Percentiles rank a stretch among this genome's conserved stretches.
Evolutionary conservation across 2,113 vertebrate species (phyloP).

Genomic region (Pterocles gutturalis): DNA sequence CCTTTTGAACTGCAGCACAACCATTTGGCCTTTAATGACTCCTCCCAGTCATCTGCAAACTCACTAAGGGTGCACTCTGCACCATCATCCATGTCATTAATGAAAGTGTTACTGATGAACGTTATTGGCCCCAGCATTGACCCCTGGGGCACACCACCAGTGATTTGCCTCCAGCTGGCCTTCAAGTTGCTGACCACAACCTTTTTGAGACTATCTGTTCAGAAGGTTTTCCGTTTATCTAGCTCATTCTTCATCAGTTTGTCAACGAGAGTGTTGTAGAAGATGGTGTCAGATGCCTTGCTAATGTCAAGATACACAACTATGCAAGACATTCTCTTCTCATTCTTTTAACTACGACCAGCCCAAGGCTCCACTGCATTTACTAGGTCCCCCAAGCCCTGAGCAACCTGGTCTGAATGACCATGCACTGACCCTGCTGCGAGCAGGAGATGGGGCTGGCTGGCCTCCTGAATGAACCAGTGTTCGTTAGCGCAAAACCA

Average conservation of each 20-base stretch:
- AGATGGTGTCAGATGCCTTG: background rate
- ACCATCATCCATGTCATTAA: background rate
- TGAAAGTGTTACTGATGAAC: background rate
- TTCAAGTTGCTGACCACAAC: background rate
- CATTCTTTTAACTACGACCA: background rate
- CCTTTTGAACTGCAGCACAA: background rate
- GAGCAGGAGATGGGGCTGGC: background rate
- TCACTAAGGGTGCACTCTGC: background rate
- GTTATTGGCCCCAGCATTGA: background rate
- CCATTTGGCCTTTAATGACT: background rate
- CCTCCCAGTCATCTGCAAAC: background rate
- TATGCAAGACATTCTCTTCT: background rate
- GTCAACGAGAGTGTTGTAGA: background rate
- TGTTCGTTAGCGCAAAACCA: background rate
- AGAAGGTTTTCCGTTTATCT: background rate
- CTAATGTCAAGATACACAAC: background rate
- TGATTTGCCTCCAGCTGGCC: background rate
- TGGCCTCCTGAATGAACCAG: background rate
- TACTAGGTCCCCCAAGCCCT: background rate
- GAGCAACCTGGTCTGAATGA: background rate
- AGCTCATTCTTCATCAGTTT: background rate
- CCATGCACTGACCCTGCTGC: background rate
- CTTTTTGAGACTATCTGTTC: background rate
- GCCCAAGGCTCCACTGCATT: background rate
- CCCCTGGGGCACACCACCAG: fast-evolving